phyloP scores from a whole-genome alignment of 2,113 vertebrate genomes.

The Lophura nycthemera region DNA sequence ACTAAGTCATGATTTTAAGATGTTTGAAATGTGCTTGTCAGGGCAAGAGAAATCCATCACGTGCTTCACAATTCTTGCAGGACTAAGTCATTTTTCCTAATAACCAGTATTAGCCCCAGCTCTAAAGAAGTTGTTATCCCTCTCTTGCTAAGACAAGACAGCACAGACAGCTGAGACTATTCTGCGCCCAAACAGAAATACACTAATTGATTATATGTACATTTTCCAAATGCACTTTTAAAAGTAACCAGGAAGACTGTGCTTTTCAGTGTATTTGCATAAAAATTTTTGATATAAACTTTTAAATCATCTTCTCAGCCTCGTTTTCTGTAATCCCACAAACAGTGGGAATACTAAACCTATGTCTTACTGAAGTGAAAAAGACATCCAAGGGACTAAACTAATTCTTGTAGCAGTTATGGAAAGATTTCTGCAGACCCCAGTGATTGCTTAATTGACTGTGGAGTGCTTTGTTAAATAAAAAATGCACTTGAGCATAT shows the following conservation, averaged over 20 bases:
- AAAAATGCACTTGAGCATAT: conserved; percentile 40
- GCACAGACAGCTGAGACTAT: background rate
- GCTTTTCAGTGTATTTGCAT: background rate
- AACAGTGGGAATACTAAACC: background rate
- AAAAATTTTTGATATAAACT: background rate
- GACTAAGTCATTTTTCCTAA: background rate
- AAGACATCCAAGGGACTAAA: background rate
- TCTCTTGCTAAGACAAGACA: background rate
- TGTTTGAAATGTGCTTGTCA: background rate
- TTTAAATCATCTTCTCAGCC: background rate
- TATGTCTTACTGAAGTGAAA: background rate
- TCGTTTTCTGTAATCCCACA: background rate
- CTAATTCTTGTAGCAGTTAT: background rate
- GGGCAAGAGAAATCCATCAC: background rate
- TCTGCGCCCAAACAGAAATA: background rate
- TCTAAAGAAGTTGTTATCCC: background rate
- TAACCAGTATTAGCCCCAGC: background rate
- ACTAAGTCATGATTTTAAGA: background rate
- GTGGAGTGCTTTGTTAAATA: conserved; percentile 25
- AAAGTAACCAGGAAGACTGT: background rate
- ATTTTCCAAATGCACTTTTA: background rate
- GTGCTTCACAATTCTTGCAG: background rate
- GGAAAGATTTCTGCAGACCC: background rate
- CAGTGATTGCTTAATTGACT: conserved; percentile 47
- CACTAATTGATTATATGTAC: rapidly evolving